A percentile compares a stretch with the other conserved stretches of the same genome.
Evolutionary conservation across 2,888 invertebrate species (phyloP).

Genomic region (Ornithoptera alexandrae): DNA sequence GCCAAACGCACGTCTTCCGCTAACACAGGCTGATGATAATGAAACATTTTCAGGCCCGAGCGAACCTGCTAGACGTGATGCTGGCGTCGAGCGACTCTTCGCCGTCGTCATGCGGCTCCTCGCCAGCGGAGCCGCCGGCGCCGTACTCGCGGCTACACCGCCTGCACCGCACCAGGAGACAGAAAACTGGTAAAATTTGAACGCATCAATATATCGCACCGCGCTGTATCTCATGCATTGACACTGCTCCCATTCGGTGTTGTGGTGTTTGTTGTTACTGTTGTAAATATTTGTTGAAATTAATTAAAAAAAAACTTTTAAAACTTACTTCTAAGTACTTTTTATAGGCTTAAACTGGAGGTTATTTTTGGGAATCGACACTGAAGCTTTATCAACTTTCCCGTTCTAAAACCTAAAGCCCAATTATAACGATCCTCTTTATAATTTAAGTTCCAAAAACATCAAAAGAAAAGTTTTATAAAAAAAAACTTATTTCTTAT

Average conservation of each 20-base stretch:
- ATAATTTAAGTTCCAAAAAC: no score
- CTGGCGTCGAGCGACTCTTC: slow-evolving; percentile 86
- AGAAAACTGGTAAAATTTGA: slow-evolving; percentile 84
- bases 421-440: no score
- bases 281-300: background rate
- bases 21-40: background rate
- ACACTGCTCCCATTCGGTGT: slow-evolving; percentile 31
- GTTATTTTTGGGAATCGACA: no score
- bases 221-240: slow-evolving; percentile 17
- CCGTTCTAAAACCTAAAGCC: no score
- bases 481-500: no score
- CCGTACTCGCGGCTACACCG: slow-evolving; percentile 84
- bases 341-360: no score
- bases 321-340: no score
- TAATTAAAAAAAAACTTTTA: background rate
- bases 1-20: no score
- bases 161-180: slow-evolving; percentile 85
- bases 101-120: slow-evolving; percentile 84
- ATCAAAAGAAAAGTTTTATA: no score
- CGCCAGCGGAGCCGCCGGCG: slow-evolving; percentile 69
- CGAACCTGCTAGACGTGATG: slow-evolving; percentile 88
- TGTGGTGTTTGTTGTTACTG: slow-evolving; percentile 4
- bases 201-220: slow-evolving; percentile 29
- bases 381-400: no score
- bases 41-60: slow-evolving; percentile 81